phyloP scores from a whole-genome alignment of 2,113 vertebrate genomes.

The Gracilinanus agilis region DNA sequence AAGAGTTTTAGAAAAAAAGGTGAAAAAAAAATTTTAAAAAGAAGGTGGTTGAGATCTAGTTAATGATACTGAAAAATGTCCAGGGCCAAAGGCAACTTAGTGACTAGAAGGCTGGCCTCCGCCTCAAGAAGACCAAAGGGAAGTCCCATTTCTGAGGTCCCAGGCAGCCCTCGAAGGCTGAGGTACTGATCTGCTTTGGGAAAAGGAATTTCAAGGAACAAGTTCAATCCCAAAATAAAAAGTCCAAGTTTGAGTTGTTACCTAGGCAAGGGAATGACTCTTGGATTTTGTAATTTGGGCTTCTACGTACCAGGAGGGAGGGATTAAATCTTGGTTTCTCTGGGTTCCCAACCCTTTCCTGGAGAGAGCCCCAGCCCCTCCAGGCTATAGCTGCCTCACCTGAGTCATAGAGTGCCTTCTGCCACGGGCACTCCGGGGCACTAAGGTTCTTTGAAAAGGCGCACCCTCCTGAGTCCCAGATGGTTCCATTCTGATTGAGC shows the following conservation, averaged over 20 bases:
- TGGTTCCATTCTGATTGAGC: neutral
- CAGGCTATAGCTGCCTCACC: neutral
- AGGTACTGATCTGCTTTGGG: neutral
- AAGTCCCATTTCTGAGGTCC: neutral
- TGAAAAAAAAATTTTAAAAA: no score
- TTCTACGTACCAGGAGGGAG: neutral
- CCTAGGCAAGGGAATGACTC: no score
- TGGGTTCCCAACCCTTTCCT: neutral
- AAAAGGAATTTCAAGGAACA: neutral
- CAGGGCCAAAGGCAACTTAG: neutral
- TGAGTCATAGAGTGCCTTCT: rapidly evolving
- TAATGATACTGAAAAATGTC: neutral
- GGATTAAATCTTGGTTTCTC: neutral
- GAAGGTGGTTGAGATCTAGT: neutral
- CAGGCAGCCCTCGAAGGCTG: neutral
- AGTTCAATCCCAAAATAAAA: neutral
- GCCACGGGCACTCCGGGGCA: neutral
- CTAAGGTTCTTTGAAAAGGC: rapidly evolving
- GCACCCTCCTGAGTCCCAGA: conserved; percentile 49
- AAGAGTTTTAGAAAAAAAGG: no score
- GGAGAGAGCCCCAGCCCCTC: no score
- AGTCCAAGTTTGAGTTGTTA: neutral
- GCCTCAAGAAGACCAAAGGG: neutral
- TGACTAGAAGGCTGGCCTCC: neutral
- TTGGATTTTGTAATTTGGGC: neutral